Evolutionary conservation across 2,797 vertebrate genomes (phyloP), one percentile per base, ranked within the genome.

Genomic region (Leptatherina wallacei): DNA sequence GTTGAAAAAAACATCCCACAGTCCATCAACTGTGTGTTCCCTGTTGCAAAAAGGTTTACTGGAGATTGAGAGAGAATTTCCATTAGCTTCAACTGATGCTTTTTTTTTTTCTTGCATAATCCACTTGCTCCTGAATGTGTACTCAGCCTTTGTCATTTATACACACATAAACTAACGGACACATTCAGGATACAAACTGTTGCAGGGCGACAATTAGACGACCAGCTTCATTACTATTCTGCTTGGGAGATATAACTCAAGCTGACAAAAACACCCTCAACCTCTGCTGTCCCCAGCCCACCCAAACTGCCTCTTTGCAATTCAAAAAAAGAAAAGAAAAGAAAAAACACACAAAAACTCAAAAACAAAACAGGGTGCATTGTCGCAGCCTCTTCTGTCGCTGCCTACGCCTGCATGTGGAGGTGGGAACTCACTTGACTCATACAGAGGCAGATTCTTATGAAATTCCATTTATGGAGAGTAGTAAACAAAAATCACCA

Each of bases 371-470:
- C 65, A 64, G 79, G 44, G 56, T 14, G 81, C 60, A 76, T 73
- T 65, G 90, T 89, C 79, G 10, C 84, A 81, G 81, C 77, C 83
- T 88, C 80, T 80, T 81, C 74, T 86, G 86, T 72, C 65, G 3
- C 84, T 82, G 85, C 91, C 92, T 84, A 91, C 90, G 38, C 89
- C 54, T 1, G 44, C 58, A 13, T 66, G 88, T 60, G 87, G 86
- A 88, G 85, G 91, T 77, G 92, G 85, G 71, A 85, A 80, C 73
- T 87, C 72, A 77, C 73, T 80, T 88, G 88, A 90, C 88, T 90
- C 88, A 89, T 42, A 29, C 64, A 7, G 5, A 76, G 70, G 36
- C 62, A 67, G 54, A 61, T 75, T 86, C 81, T 85, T 84, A 78
- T 73, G 60, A 86, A 89, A 86, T 74, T 64, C 52, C 33, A 76